Evolutionary conservation across 1,140 invertebrate genomes (phyloP).

Genomic region (Phenacoccus solenopsis): DNA sequence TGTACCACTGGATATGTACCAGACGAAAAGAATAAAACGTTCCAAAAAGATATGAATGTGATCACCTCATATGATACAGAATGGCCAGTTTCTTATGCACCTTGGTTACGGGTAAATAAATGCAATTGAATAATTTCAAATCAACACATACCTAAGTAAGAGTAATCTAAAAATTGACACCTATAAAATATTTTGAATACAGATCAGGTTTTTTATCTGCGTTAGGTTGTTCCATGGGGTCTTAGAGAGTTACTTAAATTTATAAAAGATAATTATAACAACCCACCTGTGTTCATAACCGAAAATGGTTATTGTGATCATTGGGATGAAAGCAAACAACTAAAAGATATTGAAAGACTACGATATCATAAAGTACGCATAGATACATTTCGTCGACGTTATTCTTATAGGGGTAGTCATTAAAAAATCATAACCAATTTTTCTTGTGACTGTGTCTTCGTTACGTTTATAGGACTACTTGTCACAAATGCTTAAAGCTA

Average conservation of each 20-base stretch:
- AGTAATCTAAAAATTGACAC: not conserved
- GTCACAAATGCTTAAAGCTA: too few relatives aligned
- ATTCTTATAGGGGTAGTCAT: too few relatives aligned
- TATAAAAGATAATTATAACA: conserved; percentile 36
- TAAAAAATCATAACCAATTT: too few relatives aligned
- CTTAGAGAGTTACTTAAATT: conserved; percentile 38
- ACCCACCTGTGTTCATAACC: conserved; percentile 35
- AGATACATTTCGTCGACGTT: too few relatives aligned
- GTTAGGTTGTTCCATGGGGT: conserved; percentile 32
- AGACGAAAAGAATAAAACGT: conserved; percentile 10
- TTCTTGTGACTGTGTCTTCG: too few relatives aligned
- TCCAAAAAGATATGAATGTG: conserved; percentile 21
- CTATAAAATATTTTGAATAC: not conserved
- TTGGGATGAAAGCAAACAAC: conserved; percentile 30
- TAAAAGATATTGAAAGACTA: conserved; percentile 41
- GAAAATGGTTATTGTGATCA: conserved; percentile 39
- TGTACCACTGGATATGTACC: conserved; percentile 5
- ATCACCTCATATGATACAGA: conserved; percentile 19
- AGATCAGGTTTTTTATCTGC: not conserved
- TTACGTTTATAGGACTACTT: too few relatives aligned
- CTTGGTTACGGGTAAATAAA: conserved; percentile 23
- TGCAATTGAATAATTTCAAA: too few relatives aligned
- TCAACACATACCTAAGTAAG: not conserved
- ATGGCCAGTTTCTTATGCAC: conserved; percentile 5
- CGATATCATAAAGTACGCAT: conserved; percentile 39